phyloP scores from a whole-genome alignment of 2,797 vertebrate species.

The Danio tinwini region DNA sequence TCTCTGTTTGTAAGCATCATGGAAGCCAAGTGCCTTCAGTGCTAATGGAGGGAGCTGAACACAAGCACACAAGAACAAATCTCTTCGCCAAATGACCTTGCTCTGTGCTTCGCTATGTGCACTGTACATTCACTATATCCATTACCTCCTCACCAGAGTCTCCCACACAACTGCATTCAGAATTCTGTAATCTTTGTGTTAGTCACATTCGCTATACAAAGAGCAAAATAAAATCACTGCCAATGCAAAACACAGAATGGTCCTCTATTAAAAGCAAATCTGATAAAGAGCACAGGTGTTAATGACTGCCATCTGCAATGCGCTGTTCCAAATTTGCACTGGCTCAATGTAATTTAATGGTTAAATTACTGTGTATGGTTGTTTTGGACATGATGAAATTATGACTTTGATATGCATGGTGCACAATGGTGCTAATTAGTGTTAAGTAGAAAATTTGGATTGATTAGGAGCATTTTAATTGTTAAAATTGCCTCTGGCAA shows the following conservation, averaged over 20 bases:
- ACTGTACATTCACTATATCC: conserved; percentile 12
- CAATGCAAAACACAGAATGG: conserved; percentile 4
- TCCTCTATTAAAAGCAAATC: conserved; percentile 7
- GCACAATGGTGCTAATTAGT: not conserved
- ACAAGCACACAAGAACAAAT: not conserved
- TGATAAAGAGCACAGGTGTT: not conserved
- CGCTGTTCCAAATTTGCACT: conserved; percentile 1
- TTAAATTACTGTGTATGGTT: not conserved
- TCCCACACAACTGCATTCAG: conserved; percentile 24
- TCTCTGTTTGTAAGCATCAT: not conserved
- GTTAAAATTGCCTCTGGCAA: not conserved
- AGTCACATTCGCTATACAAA: not conserved
- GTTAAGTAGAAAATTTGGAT: not conserved
- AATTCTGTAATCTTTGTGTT: not conserved
- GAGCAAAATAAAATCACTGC: conserved; percentile 5
- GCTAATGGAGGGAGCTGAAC: not conserved
- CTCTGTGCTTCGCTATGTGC: not conserved
- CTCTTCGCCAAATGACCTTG: conserved; percentile 13
- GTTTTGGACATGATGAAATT: not conserved
- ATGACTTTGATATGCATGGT: not conserved
- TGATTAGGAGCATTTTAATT: not conserved
- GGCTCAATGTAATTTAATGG: not conserved
- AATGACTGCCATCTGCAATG: conserved; percentile 1
- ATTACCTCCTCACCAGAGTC: conserved; percentile 13
- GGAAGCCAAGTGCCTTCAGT: not conserved